Evolutionary conservation across 1,140 invertebrate genomes (phyloP).

Genomic region (Artemia franciscana): DNA sequence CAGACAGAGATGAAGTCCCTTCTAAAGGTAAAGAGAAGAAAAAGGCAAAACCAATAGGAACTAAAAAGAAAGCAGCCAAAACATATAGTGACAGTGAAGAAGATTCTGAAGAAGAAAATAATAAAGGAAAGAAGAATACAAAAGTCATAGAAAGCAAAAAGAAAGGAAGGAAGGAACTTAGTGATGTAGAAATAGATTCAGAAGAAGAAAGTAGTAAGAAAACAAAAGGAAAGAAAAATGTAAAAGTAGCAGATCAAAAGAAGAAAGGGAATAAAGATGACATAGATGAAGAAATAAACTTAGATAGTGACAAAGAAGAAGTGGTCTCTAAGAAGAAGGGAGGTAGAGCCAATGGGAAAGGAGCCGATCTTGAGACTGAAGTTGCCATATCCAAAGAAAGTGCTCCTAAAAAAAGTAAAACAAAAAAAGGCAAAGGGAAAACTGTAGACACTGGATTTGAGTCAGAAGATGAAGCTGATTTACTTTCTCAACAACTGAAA

Average conservation of each 20-base stretch:
- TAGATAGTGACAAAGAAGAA: constrained; percentile 8
- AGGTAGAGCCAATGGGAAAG: constrained; percentile 12
- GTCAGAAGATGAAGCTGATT: constrained; percentile 9
- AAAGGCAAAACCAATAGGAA: too few relatives aligned
- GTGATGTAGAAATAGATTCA: constrained; percentile 1
- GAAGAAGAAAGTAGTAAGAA: constrained; percentile 5
- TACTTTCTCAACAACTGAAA: not conserved
- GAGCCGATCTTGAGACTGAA: constrained; percentile 13
- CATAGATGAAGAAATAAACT: not conserved
- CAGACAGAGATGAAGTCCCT: too few relatives aligned
- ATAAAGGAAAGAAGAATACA: too few relatives aligned
- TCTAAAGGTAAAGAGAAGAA: too few relatives aligned
- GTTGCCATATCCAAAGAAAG: too few relatives aligned
- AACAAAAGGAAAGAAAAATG: constrained; percentile 15
- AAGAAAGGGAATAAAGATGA: constrained; percentile 5
- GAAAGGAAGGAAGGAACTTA: too few relatives aligned
- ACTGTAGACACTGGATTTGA: constrained; percentile 5
- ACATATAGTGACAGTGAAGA: too few relatives aligned
- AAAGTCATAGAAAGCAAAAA: too few relatives aligned
- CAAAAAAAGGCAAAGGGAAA: constrained; percentile 13
- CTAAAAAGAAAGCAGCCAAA: too few relatives aligned
- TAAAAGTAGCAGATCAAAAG: constrained; percentile 6
- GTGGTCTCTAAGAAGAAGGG: constrained; percentile 2
- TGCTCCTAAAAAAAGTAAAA: constrained; percentile 14
- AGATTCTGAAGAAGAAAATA: too few relatives aligned